Percentiles rank a stretch among this genome's conserved stretches.
These are phyloP conservation scores for Rhinella marina DNA, from an alignment of 2,797 vertebrate species.

Conservation along the genomic window DNA sequence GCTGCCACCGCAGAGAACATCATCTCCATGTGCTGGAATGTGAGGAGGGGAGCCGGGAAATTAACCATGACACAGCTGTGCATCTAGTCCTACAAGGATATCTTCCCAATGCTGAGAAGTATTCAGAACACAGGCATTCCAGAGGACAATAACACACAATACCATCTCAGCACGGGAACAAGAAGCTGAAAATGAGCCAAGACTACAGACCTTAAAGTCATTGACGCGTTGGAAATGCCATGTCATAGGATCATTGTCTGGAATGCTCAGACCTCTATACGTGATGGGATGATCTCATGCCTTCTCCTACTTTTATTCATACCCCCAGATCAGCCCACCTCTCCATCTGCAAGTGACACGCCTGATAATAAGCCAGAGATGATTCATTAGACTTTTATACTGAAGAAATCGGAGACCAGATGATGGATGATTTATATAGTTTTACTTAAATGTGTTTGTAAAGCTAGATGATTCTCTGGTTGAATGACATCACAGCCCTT, in stretches of 20 bases:
- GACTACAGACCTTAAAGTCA: slow-evolving; percentile 7
- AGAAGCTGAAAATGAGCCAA: slow-evolving; percentile 30
- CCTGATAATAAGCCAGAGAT: not conserved
- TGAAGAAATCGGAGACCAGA: not conserved
- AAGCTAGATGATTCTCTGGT: not conserved
- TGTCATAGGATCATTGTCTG: slow-evolving; percentile 18
- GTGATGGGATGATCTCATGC: not conserved
- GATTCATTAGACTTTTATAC: slow-evolving; percentile 4
- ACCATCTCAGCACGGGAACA: slow-evolving; percentile 24
- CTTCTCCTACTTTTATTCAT: not conserved
- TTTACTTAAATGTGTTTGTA: not conserved
- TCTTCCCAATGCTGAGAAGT: slow-evolving; percentile 26
- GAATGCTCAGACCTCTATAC: not conserved
- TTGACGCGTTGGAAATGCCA: not conserved
- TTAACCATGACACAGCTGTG: slow-evolving; percentile 50
- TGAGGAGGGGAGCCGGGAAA: slow-evolving; percentile 6
- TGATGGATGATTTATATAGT: not conserved
- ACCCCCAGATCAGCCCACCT: not conserved
- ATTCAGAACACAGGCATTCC: slow-evolving; percentile 18
- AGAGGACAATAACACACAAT: slow-evolving; percentile 40
- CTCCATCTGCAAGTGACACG: not conserved
- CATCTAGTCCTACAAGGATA: slow-evolving; percentile 19
- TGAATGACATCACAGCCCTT: too few species aligned
- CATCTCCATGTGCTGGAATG: slow-evolving; percentile 34
- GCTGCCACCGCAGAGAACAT: slow-evolving; percentile 19